A percentile compares a stretch with the other conserved stretches of the same genome.
Evolutionary conservation across 2,113 vertebrate genomes (phyloP).

Genomic region (Limanda limanda): DNA sequence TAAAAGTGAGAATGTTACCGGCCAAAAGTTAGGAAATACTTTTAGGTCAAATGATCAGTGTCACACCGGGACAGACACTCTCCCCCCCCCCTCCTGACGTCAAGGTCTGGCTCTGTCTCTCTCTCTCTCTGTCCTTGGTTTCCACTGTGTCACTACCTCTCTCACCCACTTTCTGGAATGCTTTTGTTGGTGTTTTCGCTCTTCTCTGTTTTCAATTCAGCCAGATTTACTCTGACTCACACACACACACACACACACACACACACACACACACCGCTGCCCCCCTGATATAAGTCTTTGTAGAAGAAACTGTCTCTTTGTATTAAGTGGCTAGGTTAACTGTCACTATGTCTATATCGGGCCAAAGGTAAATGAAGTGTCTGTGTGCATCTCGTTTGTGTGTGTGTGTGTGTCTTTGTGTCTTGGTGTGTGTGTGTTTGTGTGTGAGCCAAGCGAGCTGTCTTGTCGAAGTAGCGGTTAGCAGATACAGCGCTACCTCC

Average conservation of each 20-base stretch:
- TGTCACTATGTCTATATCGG: constrained; percentile 61
- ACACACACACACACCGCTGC: background rate
- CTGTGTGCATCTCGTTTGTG: background rate
- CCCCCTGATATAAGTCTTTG: constrained; percentile 44
- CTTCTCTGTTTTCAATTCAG: constrained; percentile 44
- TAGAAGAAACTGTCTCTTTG: constrained; percentile 64
- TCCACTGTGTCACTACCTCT: constrained; percentile 14
- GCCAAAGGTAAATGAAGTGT: constrained; percentile 72
- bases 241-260: constrained; percentile 5
- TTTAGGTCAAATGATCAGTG: background rate
- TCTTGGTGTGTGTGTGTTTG: constrained; percentile 32
- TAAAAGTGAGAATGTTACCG: background rate
- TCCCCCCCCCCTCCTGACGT: constrained; percentile 30
- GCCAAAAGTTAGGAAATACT: background rate
- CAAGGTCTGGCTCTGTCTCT: constrained; percentile 39
- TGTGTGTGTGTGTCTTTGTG: constrained; percentile 32
- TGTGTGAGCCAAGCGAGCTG: constrained; percentile 67
- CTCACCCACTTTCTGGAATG: constrained; percentile 49
- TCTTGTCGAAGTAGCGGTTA: constrained; percentile 75
- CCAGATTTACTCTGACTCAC: constrained; percentile 51
- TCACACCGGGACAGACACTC: constrained; percentile 22
- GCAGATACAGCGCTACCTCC: constrained; percentile 74
- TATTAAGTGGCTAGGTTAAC: constrained; percentile 67
- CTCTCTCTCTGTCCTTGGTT: constrained; percentile 5
- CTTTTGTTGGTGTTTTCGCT: constrained; percentile 64